A percentile compares a stretch with the other conserved stretches of the same genome.
These are phyloP conservation scores for Lypha dubia DNA, from an alignment of 2,888 invertebrate genomes.

Conservation along the genomic window DNA sequence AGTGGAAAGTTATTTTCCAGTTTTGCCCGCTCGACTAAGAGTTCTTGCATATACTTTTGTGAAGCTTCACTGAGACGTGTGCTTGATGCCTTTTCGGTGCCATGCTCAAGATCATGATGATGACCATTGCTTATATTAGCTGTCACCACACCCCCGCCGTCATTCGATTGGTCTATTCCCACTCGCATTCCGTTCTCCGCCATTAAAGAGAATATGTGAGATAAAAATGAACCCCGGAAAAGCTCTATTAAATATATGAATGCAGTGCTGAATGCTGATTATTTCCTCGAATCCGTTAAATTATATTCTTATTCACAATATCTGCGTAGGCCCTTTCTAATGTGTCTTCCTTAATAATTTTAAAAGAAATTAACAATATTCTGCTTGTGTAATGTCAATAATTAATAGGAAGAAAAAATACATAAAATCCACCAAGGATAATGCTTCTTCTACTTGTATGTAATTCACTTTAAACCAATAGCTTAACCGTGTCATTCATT, in stretches of 20 bases:
- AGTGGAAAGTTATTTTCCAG: slow-evolving; percentile 82
- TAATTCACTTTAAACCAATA: slow-evolving; percentile 38
- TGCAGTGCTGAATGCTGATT: background rate
- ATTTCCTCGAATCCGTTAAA: background rate
- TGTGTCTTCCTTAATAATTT: slow-evolving; percentile 16
- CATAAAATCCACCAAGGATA: slow-evolving; percentile 69
- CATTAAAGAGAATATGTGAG: slow-evolving; percentile 74
- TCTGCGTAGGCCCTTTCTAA: background rate
- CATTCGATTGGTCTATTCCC: slow-evolving; percentile 75
- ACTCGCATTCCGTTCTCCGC: slow-evolving; percentile 81
- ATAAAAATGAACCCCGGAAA: slow-evolving; percentile 57
- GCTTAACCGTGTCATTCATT: slow-evolving; percentile 25
- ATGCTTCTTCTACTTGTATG: slow-evolving; percentile 56
- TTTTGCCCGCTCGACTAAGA: slow-evolving; percentile 80
- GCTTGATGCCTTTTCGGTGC: slow-evolving; percentile 74
- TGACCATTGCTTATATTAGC: slow-evolving; percentile 78
- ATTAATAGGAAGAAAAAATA: slow-evolving; percentile 68
- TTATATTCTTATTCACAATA: background rate
- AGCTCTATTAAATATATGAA: slow-evolving; percentile 50
- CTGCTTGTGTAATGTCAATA: slow-evolving; percentile 71
- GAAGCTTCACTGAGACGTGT: slow-evolving; percentile 80
- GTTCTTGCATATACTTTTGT: slow-evolving; percentile 82
- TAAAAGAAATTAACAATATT: slow-evolving; percentile 47
- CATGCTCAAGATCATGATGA: slow-evolving; percentile 78
- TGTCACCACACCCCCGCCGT: slow-evolving; percentile 72